Conservation (phyloP, 2,888 invertebrate genomes). For the Lepidonotus clava region DNA sequence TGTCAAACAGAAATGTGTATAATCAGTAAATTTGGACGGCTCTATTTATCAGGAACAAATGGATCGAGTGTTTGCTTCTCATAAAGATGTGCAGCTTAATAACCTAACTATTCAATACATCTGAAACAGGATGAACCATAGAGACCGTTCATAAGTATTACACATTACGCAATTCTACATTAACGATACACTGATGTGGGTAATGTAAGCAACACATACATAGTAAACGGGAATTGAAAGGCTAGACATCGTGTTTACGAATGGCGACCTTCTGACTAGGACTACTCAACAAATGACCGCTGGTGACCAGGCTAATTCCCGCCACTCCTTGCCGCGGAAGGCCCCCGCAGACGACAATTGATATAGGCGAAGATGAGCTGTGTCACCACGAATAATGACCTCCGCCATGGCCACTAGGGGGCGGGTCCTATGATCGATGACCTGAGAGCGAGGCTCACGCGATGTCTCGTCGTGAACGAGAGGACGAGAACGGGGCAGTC, state of each 20-base stretch:
- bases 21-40: no score
- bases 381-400: conserved; percentile 54
- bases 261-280: conserved; percentile 18
- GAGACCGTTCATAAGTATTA: no score
- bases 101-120: no score
- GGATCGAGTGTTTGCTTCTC: no score
- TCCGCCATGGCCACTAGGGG: conserved; percentile 8
- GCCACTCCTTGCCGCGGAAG: not conserved
- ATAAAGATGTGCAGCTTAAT: no score
- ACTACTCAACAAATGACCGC: conserved; percentile 40
- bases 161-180: no score
- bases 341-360: conserved; percentile 42
- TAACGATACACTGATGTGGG: no score
- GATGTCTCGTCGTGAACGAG: conserved; percentile 21
- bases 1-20: no score
- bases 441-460: conserved; percentile 37
- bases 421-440: conserved; percentile 40
- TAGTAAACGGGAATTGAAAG: no score
- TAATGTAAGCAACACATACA: no score
- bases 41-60: no score
- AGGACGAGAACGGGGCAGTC: conserved; percentile 1
- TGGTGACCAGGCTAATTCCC: conserved; percentile 49
- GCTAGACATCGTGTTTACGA: conserved; percentile 20
- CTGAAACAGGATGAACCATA: no score
- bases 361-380: conserved; percentile 26